These are phyloP conservation scores for Pemphigus obesinymphae DNA, from an alignment of 1,140 invertebrate species.

Conservation along the genomic window DNA sequence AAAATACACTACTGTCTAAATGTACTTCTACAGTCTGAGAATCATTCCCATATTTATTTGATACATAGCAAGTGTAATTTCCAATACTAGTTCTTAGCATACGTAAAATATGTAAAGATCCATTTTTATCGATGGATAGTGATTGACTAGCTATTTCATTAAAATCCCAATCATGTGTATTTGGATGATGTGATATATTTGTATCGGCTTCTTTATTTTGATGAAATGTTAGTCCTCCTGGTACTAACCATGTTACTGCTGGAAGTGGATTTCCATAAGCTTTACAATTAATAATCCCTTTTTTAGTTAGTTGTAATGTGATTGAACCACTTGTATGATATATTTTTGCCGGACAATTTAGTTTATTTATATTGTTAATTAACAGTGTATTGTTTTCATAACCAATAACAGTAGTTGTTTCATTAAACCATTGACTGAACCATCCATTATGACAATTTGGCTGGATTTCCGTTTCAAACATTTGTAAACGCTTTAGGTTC, in stretches of 20 bases:
- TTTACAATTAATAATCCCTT: slow-evolving; percentile 63
- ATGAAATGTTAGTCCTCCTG: slow-evolving; percentile 62
- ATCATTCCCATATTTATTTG: slow-evolving; percentile 73
- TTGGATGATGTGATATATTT: slow-evolving; percentile 59
- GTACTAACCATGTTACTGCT: slow-evolving; percentile 81
- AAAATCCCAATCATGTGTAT: slow-evolving; percentile 56
- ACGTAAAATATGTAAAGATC: slow-evolving; percentile 62
- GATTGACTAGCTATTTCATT: slow-evolving; percentile 45
- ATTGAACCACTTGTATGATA: background rate
- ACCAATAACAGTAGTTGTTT: background rate
- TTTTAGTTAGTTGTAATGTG: slow-evolving; percentile 19
- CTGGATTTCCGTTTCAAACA: background rate
- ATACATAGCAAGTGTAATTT: slow-evolving; percentile 79
- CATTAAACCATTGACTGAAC: slow-evolving; percentile 22
- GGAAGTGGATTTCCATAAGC: slow-evolving; percentile 71
- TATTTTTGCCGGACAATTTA: slow-evolving; percentile 6
- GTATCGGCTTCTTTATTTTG: slow-evolving; percentile 60
- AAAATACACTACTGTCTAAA: slow-evolving; percentile 70
- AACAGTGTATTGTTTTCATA: background rate
- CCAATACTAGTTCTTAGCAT: slow-evolving; percentile 74
- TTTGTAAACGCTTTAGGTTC: background rate
- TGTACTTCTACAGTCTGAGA: slow-evolving; percentile 67
- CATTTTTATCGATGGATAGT: slow-evolving; percentile 54
- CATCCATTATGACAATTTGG: slow-evolving; percentile 25
- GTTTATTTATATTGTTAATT: background rate